Evolutionary conservation across 2,888 invertebrate genomes (phyloP).

Genomic region (Cordylochernes scorpioides): DNA sequence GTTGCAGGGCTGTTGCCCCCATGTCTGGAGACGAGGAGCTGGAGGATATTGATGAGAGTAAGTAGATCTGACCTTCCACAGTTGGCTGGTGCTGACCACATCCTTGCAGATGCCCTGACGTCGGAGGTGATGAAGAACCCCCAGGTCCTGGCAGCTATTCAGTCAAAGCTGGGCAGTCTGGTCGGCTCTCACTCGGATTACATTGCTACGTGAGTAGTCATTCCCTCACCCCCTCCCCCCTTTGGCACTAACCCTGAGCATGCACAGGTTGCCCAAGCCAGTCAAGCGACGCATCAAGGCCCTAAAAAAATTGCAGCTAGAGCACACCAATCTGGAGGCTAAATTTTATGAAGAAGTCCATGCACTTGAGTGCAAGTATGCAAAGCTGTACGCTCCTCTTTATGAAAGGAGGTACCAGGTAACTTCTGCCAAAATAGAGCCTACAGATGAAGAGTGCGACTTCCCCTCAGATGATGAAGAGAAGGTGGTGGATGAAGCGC

Average conservation of each 20-base stretch:
- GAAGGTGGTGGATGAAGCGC: constrained; percentile 28
- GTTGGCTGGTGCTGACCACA: no score
- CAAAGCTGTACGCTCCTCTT: constrained; percentile 30
- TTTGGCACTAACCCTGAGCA: no score
- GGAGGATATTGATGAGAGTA: no score
- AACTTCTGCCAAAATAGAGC: constrained; percentile 43
- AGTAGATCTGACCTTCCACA: no score
- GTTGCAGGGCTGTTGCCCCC: no score
- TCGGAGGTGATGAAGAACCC: constrained; percentile 22
- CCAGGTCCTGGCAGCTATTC: constrained; percentile 24
- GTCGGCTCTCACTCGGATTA: constrained; percentile 21
- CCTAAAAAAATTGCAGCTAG: constrained; percentile 56
- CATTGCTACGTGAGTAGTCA: constrained; percentile 4
- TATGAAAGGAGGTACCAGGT: constrained; percentile 34
- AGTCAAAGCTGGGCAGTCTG: constrained; percentile 21
- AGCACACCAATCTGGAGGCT: constrained; percentile 57
- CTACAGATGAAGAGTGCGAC: constrained; percentile 57
- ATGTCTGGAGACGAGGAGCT: no score
- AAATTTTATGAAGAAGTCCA: constrained; percentile 84
- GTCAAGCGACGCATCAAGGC: constrained; percentile 57
- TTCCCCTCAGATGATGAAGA: constrained; percentile 54
- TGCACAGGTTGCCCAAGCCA: constrained; percentile 33
- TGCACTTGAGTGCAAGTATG: constrained; percentile 66
- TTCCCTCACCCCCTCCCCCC: no score
- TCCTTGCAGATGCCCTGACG: not conserved